phyloP scores from a whole-genome alignment of 2,888 invertebrate genomes.

The Acronicta psi region DNA sequence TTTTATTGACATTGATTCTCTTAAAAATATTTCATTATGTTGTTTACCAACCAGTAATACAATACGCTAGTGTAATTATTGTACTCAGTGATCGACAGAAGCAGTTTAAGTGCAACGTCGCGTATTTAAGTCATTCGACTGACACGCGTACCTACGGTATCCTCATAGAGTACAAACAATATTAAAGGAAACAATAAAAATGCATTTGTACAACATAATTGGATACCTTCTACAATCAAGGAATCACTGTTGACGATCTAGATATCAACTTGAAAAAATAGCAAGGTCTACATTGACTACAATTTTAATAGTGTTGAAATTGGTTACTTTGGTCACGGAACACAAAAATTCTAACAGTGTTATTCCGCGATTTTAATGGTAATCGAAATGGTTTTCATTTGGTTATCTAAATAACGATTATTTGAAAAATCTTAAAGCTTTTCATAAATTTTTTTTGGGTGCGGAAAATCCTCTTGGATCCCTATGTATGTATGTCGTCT shows the following conservation, averaged over 20 bases:
- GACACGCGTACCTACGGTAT: conserved; percentile 27
- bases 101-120: conserved; percentile 38
- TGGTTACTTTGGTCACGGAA: no score
- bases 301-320: no score
- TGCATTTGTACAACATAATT: conserved; percentile 19
- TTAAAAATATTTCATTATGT: neutral
- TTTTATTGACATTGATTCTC: no score
- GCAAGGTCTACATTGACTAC: no score
- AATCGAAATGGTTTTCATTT: no score
- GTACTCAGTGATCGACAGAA: conserved; percentile 11
- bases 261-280: neutral
- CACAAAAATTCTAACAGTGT: no score
- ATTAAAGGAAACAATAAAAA: conserved; percentile 31
- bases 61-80: conserved; percentile 16
- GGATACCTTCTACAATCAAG: conserved; percentile 13
- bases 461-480: no score
- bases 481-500: no score
- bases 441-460: no score
- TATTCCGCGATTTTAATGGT: no score
- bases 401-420: no score
- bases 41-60: conserved; percentile 9
- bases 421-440: no score
- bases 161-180: conserved; percentile 13
- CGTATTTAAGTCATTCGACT: conserved; percentile 6
- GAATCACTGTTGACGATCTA: neutral